Conservation (phyloP, 2,797 vertebrate genomes). For the Yasuhikotakia modesta region DNA sequence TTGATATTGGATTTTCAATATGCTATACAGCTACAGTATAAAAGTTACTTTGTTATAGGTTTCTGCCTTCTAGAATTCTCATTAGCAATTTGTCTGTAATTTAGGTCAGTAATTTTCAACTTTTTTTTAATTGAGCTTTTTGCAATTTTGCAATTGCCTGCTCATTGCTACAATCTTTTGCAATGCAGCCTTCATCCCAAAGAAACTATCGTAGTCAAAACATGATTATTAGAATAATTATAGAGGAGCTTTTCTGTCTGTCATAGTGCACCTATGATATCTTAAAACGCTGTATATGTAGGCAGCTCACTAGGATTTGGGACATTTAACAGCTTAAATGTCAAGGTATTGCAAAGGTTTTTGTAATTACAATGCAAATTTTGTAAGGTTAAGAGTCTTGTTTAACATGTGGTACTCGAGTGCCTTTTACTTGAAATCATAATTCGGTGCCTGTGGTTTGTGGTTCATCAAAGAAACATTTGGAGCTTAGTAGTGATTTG, state of each 20-base stretch:
- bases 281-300: background rate
- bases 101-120: too few species aligned
- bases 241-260: background rate
- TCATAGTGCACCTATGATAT: background rate
- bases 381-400: background rate
- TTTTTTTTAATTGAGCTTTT: too few species aligned
- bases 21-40: background rate
- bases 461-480: background rate
- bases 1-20: background rate
- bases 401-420: constrained; percentile 21
- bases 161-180: too few species aligned
- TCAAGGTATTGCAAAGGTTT: background rate
- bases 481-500: background rate
- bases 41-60: too few species aligned
- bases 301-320: background rate
- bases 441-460: constrained; percentile 11
- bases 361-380: constrained; percentile 1
- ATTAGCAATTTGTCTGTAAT: too few species aligned
- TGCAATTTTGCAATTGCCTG: too few species aligned
- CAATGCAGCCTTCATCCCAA: too few species aligned
- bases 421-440: constrained; percentile 41
- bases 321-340: background rate
- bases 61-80: background rate
- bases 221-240: background rate
- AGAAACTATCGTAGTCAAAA: background rate